A percentile compares a stretch with the other conserved stretches of the same genome.
Evolutionary conservation across 2,888 invertebrate species (phyloP).

Genomic region (Caenorhabditis afra): DNA sequence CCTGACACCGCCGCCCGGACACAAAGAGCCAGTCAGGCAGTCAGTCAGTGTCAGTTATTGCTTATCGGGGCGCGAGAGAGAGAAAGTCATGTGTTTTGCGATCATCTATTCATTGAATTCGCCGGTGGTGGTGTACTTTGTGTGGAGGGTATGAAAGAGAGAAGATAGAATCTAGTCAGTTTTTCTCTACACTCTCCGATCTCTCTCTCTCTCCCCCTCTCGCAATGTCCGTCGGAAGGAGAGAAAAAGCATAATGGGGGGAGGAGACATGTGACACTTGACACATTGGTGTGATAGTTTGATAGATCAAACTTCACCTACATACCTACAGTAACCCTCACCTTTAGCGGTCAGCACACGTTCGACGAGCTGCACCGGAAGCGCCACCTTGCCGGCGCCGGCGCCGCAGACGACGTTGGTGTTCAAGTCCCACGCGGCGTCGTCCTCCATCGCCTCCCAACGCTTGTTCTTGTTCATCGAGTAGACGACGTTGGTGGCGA

Average conservation of each 20-base stretch:
- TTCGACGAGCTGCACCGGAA: slow-evolving; percentile 51
- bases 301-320: slow-evolving; percentile 28
- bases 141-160: background rate
- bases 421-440: slow-evolving; percentile 33
- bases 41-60: no score
- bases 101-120: slow-evolving; percentile 34
- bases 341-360: slow-evolving; percentile 52
- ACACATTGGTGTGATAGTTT: slow-evolving; percentile 19
- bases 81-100: slow-evolving; percentile 47
- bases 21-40: slow-evolving; percentile 26
- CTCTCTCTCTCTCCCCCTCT: background rate
- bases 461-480: slow-evolving; percentile 77
- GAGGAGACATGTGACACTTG: slow-evolving; percentile 30
- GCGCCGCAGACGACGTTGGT: slow-evolving; percentile 5
- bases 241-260: slow-evolving; percentile 34
- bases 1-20: slow-evolving; percentile 37
- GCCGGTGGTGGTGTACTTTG: slow-evolving; percentile 41
- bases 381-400: no score
- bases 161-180: slow-evolving; percentile 37
- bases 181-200: no score
- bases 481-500: slow-evolving; percentile 72
- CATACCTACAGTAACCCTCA: slow-evolving; percentile 31
- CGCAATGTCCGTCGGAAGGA: background rate
- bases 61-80: slow-evolving; percentile 45
- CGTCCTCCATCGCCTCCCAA: slow-evolving; percentile 68